Conservation (phyloP, 2,797 vertebrate species). For the Pristis pectinata region DNA sequence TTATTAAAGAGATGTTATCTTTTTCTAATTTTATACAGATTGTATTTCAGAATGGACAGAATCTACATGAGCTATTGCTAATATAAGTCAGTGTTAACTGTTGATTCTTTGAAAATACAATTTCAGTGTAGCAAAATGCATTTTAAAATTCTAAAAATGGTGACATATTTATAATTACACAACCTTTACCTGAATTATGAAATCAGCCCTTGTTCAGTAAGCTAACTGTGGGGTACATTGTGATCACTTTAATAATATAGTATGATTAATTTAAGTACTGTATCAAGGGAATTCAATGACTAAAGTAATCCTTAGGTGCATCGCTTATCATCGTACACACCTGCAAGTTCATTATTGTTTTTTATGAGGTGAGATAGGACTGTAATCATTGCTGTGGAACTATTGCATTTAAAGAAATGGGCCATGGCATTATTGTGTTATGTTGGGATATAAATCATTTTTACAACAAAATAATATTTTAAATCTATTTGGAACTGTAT, state of each 20-base stretch:
- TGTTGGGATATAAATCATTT: slow-evolving; percentile 29
- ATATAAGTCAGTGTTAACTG: neutral
- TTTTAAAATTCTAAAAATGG: slow-evolving; percentile 29
- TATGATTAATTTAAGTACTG: slow-evolving; percentile 30
- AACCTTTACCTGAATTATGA: slow-evolving; percentile 30
- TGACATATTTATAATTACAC: slow-evolving; percentile 31
- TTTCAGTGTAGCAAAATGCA: neutral
- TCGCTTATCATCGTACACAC: slow-evolving; percentile 34
- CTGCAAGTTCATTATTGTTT: slow-evolving; percentile 37
- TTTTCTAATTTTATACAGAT: slow-evolving; percentile 28
- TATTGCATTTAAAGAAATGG: slow-evolving; percentile 36
- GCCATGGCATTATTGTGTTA: slow-evolving; percentile 12
- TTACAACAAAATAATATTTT: slow-evolving; percentile 26
- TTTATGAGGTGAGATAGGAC: slow-evolving; percentile 37
- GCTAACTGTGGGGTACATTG: slow-evolving; percentile 15
- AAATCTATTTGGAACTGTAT: slow-evolving; percentile 17
- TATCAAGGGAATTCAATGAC: slow-evolving; percentile 31
- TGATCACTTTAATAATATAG: slow-evolving; percentile 13
- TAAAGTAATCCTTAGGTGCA: slow-evolving; percentile 34
- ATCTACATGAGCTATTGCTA: neutral
- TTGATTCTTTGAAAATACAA: slow-evolving; percentile 29
- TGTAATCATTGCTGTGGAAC: slow-evolving; percentile 34
- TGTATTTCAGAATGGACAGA: neutral
- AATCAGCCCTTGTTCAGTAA: slow-evolving; percentile 2
- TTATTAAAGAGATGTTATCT: slow-evolving; percentile 14